Base-by-base conservation (phyloP, 2,797 vertebrate species). In the Epinephelus malabaricus region DNA sequence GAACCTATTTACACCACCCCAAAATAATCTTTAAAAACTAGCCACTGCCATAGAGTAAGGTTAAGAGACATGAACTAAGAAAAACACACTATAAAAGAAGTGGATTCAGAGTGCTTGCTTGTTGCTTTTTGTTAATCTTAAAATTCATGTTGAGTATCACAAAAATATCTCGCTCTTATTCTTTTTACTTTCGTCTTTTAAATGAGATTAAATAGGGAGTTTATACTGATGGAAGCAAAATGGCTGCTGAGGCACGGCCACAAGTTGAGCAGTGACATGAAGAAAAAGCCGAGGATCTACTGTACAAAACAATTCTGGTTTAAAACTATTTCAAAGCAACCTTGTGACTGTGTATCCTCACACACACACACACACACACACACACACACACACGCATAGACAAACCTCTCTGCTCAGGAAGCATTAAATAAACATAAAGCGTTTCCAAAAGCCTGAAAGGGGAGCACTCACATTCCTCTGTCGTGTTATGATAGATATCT, bases 341-440 rank as follows among this genome's bases (percentile, higher is more conserved):
- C 69, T 58, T 4, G 58, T 55, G 76, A 73, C 73, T 72, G 70
- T 63, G 62, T 82, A 56, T 80, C 77, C 66, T 69, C 64, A 74
- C 65, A 43, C 59, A 47, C 46, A 47, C 45, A 61, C 47, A 68
- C 25, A 61, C 45, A 62, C 64, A 70, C 69, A 27, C 68, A 50
- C 60, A 50, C 19, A 53, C 51, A 61, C 17, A 66, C n/a, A 47
- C 46, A 45, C 45, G 19, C 6, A 64, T 21, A 78, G 72, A 86
- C 74, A 83, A 85, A 78, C 53, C 60, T 83, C 70, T 82, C 84
- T 59, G 73, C 83, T 85, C 89, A 88, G 90, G 88, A 93, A 89
- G 83, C 83, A 89, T 91, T 90, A 91, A 91, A 92, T 91, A 92
- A 92, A 91, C 91, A 93, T 81, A 72, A 90, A 88, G 80, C 78